Evolutionary conservation across 2,113 vertebrate genomes (phyloP).

Genomic region (Zosterops pallidus): DNA sequence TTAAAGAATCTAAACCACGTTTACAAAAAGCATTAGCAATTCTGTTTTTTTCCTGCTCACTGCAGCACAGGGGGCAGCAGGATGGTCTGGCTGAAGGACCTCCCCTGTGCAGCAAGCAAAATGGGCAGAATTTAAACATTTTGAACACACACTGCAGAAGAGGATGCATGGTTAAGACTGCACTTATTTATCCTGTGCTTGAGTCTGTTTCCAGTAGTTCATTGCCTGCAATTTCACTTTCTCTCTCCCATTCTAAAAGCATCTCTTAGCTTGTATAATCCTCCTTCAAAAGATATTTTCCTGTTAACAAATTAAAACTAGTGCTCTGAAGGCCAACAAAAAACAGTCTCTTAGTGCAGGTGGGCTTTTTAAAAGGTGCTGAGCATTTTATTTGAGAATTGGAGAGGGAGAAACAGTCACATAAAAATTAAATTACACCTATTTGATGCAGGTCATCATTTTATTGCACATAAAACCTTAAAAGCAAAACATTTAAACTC

Average conservation of each 20-base stretch:
- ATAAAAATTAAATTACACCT: conserved; percentile 51
- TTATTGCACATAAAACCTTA: conserved; percentile 38
- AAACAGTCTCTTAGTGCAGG: conserved; percentile 22
- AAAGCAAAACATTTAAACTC: conserved; percentile 29
- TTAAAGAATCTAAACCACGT: neutral
- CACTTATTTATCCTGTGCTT: neutral
- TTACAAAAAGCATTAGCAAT: neutral
- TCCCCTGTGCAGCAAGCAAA: neutral
- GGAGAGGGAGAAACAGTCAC: conserved; percentile 23
- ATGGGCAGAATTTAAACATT: neutral
- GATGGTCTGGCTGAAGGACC: neutral
- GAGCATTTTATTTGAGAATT: conserved; percentile 56
- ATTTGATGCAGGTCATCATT: conserved; percentile 52
- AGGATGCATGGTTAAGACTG: neutral
- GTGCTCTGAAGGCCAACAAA: conserved; percentile 35
- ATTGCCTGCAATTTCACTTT: neutral
- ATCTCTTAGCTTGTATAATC: conserved; percentile 25
- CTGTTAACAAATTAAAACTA: conserved; percentile 54
- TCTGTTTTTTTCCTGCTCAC: neutral
- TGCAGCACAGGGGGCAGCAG: neutral
- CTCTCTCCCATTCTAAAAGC: neutral
- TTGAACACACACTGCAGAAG: neutral
- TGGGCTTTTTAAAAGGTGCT: conserved; percentile 49
- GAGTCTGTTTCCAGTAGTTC: neutral
- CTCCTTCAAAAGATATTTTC: conserved; percentile 9